phyloP scores from a whole-genome alignment of 2,113 vertebrate species.

The Lates calcarifer region DNA sequence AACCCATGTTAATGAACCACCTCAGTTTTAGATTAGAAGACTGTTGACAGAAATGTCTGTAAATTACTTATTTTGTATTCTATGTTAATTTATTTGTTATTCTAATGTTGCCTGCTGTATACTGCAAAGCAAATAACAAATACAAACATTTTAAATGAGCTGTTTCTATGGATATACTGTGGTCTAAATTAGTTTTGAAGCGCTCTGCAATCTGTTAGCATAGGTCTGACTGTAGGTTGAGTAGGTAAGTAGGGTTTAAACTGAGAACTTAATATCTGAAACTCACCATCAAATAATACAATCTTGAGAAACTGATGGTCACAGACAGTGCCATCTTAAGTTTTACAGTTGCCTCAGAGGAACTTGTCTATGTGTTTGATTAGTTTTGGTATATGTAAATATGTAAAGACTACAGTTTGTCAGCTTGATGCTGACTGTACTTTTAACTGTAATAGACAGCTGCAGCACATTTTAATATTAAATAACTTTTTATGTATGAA shows the following conservation, averaged over 20 bases:
- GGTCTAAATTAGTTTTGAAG: constrained; percentile 9
- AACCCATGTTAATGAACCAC: constrained; percentile 59
- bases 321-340: not conserved
- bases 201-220: not conserved
- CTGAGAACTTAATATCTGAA: not conserved
- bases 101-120: constrained; percentile 71
- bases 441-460: not conserved
- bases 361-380: not conserved
- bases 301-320: not conserved
- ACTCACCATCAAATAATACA: not conserved
- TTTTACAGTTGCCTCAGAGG: not conserved
- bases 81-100: constrained; percentile 76
- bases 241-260: not conserved
- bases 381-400: not conserved
- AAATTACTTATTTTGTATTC: constrained; percentile 67
- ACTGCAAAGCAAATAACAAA: constrained; percentile 65
- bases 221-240: not conserved
- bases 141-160: constrained; percentile 66
- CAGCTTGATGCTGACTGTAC: not conserved
- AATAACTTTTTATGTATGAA: not conserved
- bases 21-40: constrained; percentile 56
- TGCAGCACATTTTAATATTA: not conserved
- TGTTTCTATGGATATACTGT: constrained; percentile 49
- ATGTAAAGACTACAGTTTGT: not conserved
- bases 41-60: constrained; percentile 73